Conservation (phyloP, 23 tunicate genomes). For the Styela plicata region DNA sequence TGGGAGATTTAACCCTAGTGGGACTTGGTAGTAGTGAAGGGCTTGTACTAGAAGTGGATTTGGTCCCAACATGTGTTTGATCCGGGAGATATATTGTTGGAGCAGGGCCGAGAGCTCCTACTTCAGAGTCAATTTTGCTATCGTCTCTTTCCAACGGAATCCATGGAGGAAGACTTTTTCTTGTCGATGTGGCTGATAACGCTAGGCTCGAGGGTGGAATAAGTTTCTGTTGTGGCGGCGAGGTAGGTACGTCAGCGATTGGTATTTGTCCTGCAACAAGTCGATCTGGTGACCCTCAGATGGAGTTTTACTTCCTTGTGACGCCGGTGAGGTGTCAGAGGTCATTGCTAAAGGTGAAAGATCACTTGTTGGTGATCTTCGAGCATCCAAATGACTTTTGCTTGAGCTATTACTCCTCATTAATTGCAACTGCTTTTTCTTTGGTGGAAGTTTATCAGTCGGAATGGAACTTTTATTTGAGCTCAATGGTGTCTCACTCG, state of each 20-base stretch:
- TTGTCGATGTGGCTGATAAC: not conserved
- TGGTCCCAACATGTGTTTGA: not conserved
- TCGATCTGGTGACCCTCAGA: not conserved
- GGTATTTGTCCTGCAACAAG: not conserved
- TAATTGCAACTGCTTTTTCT: slow-evolving; percentile 54
- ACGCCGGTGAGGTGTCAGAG: not conserved
- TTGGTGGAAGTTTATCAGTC: slow-evolving; percentile 64
- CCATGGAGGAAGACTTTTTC: slow-evolving; percentile 18
- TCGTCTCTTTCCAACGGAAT: slow-evolving; percentile 5
- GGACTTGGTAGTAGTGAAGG: slow-evolving; percentile 5
- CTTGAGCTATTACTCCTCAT: slow-evolving; percentile 39
- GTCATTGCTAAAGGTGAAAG: not conserved
- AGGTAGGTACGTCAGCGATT: not conserved
- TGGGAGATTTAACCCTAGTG: not conserved
- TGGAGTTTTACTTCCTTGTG: slow-evolving; percentile 2
- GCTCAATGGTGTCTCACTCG: not conserved
- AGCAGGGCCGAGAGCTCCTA: not conserved
- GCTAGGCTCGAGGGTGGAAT: not conserved
- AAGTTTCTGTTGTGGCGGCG: not conserved
- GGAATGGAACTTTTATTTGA: slow-evolving; percentile 38
- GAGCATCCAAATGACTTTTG: not conserved
- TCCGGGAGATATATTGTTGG: not conserved
- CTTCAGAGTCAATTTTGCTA: not conserved
- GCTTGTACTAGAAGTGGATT: not conserved
- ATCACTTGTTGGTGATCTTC: slow-evolving; percentile 13